Evolutionary conservation across 2,797 vertebrate species (phyloP).

Genomic region (Capromys pilorides): DNA sequence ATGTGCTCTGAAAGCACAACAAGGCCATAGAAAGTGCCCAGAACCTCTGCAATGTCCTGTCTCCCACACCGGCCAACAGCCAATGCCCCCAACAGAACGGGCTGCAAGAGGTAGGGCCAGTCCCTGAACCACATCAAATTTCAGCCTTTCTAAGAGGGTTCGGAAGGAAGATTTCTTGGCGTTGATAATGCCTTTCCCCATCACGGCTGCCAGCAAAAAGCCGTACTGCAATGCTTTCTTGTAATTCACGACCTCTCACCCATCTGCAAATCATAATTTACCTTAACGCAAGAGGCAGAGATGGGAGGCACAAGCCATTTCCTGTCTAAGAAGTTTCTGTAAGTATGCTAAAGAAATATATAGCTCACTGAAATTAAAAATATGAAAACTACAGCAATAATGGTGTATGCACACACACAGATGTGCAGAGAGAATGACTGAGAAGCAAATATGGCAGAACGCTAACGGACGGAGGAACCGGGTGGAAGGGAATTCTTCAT

Average conservation of each 20-base stretch:
- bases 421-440: background rate
- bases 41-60: background rate
- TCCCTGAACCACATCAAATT: background rate
- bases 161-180: background rate
- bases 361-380: slow-evolving; percentile 40
- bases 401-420: background rate
- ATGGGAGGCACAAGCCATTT: background rate
- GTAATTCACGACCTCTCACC: background rate
- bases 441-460: background rate
- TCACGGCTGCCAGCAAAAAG: background rate
- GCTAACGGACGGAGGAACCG: background rate
- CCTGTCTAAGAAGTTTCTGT: background rate
- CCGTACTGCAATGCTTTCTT: background rate
- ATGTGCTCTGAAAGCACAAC: background rate
- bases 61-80: background rate
- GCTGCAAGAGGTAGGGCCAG: background rate
- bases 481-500: background rate
- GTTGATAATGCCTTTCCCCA: slow-evolving; percentile 16
- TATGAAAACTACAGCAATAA: background rate
- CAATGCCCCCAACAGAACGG: background rate
- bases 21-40: background rate
- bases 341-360: slow-evolving; percentile 23
- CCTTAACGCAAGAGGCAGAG: slow-evolving; percentile 13
- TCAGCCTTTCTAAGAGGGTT: background rate
- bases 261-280: background rate